Evolutionary conservation across 2,888 invertebrate genomes (phyloP), one percentile per base, ranked within the genome.

Genomic region (Scaptomyza flava): DNA sequence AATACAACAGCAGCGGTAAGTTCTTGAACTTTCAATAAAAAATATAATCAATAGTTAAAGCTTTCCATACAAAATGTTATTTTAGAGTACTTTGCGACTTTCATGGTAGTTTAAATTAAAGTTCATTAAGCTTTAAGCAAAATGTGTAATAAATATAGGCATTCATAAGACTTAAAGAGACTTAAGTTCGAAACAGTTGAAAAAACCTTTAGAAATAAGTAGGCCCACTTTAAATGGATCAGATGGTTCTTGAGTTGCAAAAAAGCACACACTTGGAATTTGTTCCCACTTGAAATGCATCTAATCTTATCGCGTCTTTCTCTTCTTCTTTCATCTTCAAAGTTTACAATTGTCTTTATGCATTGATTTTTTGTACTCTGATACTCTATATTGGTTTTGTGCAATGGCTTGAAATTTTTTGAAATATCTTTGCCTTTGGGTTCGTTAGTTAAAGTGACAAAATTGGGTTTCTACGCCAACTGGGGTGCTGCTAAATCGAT

Each of bases 1-100:
- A 93, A 95, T 59, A 93, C 93, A 73, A 94, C 94, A 6, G 93
- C 94, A 36, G 77, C 94, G 88, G 95, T 95, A 90, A 94, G 94
- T 93, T 3, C 33, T 52, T 31, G 11, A 20, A 48, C 8, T 4
- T 38, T 11, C 11, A 41, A 17, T 17, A 17, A 41, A n/a, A n/a
- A n/a, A 36, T 0, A 36, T 11, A 6, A 14, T 14, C 14, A 38
- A n/a, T n/a, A 36, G 0, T n/a, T 4, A 34, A 31, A 31, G 2
- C 31, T 9, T 33, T 33, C 11, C 11, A 11, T 11, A 14, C 14
- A 14, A 38, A 14, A 9, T 14, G 14, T 9, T 36, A 6, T n/a
- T n/a, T 38, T 14, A 1, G 7, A 38, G 6, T 38, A 6, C 36
- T 36, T 36, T 36, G 6, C 6, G n/a, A n/a, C 36, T n/a, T 36